Evolutionary conservation across 2,113 vertebrate species (phyloP), one percentile per base, ranked within the genome.

Genomic region (Garra rufa): DNA sequence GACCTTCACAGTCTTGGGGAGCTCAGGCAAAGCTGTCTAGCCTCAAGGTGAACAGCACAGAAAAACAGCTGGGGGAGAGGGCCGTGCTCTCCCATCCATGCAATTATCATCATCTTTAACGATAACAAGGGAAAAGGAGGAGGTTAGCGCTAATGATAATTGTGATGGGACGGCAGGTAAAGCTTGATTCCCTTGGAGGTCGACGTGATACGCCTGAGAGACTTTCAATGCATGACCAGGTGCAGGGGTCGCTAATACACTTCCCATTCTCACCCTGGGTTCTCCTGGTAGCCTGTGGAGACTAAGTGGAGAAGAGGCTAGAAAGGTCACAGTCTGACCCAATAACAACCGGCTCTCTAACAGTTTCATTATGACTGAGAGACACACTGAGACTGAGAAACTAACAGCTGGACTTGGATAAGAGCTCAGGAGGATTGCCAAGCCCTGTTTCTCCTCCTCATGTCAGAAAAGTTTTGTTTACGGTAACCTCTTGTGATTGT

Each of bases 331-430:
- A 83, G 88, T 65, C 89, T 86, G 82, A 90, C 89, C 89, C 83
- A 85, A 79, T 91, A 91, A 93, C 93, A 90, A 87, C 71, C 76
- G 71, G 86, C 88, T 88, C 90, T 90, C 87, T 92, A 92, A 93
- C 92, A 90, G 91, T 87, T 91, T 91, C 92, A 92, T 91, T 90
- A 91, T 92, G 91, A 89, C 88, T 15, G 90, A 88, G 89, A 91
- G 87, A 86, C 88, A 90, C 86, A 84, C 82, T 91, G 89, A 91
- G 86, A 78, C 77, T 89, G 86, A 86, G 88, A 89, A 88, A 86
- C 90, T 86, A 88, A 88, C 91, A 92, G 93, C 92, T 92, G 92
- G 91, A 88, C 88, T 87, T 90, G 90, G 91, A 92, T 71, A 82
- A 11, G 44, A 88, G 90, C 91, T 91, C 90, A 91, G 90, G 89